Percentiles rank a stretch among this genome's conserved stretches.
Evolutionary conservation across 2,113 vertebrate genomes (phyloP).

Genomic region (Carlito syrichta): DNA sequence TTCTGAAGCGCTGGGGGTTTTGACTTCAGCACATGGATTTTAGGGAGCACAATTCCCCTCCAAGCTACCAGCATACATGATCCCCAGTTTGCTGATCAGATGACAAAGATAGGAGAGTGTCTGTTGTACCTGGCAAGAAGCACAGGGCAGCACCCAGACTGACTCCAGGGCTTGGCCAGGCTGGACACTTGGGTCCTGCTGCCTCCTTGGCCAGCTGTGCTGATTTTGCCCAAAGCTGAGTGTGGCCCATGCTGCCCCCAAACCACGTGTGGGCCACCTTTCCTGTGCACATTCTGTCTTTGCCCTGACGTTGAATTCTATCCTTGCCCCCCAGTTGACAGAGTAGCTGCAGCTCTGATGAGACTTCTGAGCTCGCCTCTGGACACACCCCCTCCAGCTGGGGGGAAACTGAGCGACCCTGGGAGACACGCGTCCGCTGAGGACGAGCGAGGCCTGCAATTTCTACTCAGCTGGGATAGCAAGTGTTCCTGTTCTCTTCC

Average conservation of each 20-base stretch:
- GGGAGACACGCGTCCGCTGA: background rate
- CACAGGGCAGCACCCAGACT: background rate
- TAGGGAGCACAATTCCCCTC: background rate
- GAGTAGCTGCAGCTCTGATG: background rate
- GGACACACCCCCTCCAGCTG: fast-evolving
- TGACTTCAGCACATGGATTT: no score
- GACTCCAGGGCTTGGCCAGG: no score
- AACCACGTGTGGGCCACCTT: no score
- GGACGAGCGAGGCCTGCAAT: no score
- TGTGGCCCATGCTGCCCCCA: fast-evolving
- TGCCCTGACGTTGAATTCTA: background rate
- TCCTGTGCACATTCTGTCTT: background rate
- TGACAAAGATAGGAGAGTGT: fast-evolving
- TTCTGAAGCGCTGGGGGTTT: background rate
- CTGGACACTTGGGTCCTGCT: background rate
- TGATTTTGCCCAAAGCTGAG: background rate
- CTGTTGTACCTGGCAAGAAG: fast-evolving
- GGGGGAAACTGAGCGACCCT: background rate
- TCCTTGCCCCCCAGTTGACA: no score
- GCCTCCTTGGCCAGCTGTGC: background rate
- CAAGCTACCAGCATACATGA: background rate
- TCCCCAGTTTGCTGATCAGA: background rate
- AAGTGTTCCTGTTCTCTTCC: background rate
- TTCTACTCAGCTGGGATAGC: background rate
- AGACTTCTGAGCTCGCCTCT: background rate